These are phyloP conservation scores for Drosophila cognata DNA, from an alignment of 2,888 invertebrate genomes.

Conservation along the genomic window DNA sequence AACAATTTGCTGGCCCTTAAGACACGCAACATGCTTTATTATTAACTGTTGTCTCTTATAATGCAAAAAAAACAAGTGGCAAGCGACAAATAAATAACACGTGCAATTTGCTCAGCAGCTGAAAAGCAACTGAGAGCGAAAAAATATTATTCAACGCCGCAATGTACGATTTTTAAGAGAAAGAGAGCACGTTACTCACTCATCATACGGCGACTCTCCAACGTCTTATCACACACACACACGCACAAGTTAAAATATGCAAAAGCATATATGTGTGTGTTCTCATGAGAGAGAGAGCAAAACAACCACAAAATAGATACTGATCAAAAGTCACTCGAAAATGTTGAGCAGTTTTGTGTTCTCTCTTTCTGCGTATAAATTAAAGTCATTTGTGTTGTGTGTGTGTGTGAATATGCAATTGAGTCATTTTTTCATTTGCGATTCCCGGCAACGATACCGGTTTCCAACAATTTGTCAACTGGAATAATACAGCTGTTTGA, in stretches of 20 bases:
- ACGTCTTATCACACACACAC: background rate
- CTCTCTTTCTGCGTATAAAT: background rate
- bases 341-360: background rate
- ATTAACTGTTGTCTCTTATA: background rate
- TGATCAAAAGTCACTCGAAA: conserved; percentile 19
- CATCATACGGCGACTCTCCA: background rate
- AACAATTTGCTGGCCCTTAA: conserved; percentile 65
- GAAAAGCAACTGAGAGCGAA: conserved; percentile 43
- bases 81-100: conserved; percentile 7
- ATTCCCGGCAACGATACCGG: conserved; percentile 8
- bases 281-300: conserved; percentile 2
- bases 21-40: conserved; percentile 75
- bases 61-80: conserved; percentile 2
- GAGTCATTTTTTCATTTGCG: conserved; percentile 7
- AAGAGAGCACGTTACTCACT: background rate
- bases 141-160: conserved; percentile 2
- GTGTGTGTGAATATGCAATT: background rate
- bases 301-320: conserved; percentile 9
- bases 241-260: background rate
- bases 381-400: background rate
- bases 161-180: background rate
- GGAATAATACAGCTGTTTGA: conserved; percentile 22
- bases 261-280: background rate
- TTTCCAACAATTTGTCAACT: conserved; percentile 39
- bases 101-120: conserved; percentile 44